Evolutionary conservation across 2,797 vertebrate genomes (phyloP), one percentile per base, ranked within the genome.

Genomic region (Rhinatrema bivittatum): DNA sequence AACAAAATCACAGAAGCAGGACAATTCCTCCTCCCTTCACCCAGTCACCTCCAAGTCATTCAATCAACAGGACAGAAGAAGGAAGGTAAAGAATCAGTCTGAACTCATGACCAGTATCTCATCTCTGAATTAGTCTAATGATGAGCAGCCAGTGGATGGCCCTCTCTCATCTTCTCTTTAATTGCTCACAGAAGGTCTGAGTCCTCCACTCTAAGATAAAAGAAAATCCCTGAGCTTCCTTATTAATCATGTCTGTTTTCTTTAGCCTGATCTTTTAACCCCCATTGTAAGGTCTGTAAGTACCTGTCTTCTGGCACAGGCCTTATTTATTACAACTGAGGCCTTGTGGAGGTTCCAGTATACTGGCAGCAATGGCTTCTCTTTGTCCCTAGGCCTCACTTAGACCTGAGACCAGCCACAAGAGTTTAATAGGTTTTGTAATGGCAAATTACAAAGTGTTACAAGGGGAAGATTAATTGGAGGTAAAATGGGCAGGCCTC

Each of bases 401-500:
- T n/a, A n/a, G n/a, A 68, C 58, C 39, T 39, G n/a, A 64, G 78
- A 80, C 77, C 73, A 64, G 74, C 65, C 73, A n/a, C 71, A 54
- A 50, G 53, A 65, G 68, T 82, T 83, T 85, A 85, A 85, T 82
- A 76, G 66, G 61, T 81, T 83, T 82, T 80, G 75, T 81, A 83
- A 86, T 84, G 69, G 86, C 79, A 51, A 85, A 90, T 90, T 88
- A 88, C 82, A 84, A 82, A 81, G 70, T 62, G 76, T 75, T 82
- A 84, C 72, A 66, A 81, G 84, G 81, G 64, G 76, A 88, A 90
- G 87, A 90, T 90, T 87, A 89, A 91, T 89, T 81, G 78, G 68
- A 62, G 72, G 68, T 78, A n/a, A n/a, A 79, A 79, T 68, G 43
- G 59, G 70, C 36, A 42, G 57, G 51, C 67, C 67, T 78, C 55